Percentiles rank a stretch among this genome's conserved stretches.
These are phyloP conservation scores for Noctua janthina DNA, from an alignment of 2,888 invertebrate genomes.

Conservation along the genomic window DNA sequence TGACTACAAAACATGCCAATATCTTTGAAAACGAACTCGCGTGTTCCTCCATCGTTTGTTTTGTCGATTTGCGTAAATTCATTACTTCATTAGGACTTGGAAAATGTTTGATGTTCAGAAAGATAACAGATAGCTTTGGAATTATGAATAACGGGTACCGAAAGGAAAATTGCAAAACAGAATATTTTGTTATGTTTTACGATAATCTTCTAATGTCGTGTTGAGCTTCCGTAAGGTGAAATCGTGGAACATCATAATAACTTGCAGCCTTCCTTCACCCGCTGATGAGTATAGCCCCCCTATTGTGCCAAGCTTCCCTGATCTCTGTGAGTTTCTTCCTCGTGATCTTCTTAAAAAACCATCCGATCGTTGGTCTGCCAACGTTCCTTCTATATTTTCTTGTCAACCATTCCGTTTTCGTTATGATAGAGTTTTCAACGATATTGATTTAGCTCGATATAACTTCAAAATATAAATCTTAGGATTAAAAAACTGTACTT, in stretches of 20 bases:
- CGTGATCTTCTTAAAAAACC: fast-evolving
- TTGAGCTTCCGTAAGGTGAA: neutral
- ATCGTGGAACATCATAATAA: too few relatives aligned
- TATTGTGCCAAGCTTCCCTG: neutral
- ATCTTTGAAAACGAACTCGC: slow-evolving; percentile 52
- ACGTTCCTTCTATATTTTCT: neutral
- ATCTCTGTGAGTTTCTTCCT: neutral
- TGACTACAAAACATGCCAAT: slow-evolving; percentile 44
- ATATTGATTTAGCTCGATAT: neutral
- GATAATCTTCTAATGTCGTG: slow-evolving; percentile 28
- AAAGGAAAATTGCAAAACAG: slow-evolving; percentile 25
- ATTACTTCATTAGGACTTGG: slow-evolving; percentile 63
- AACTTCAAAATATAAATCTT: neutral
- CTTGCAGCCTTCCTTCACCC: neutral
- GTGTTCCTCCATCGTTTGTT: slow-evolving; percentile 56
- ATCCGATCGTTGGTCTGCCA: neutral
- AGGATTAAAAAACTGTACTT: neutral
- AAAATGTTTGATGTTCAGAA: slow-evolving; percentile 47
- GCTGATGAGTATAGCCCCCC: neutral
- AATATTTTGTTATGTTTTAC: slow-evolving; percentile 31
- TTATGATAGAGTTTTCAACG: neutral
- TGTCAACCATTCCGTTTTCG: neutral
- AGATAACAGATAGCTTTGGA: slow-evolving; percentile 36
- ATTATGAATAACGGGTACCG: slow-evolving; percentile 48
- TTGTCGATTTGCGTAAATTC: slow-evolving; percentile 63